Percentiles rank a stretch among this genome's conserved stretches.
phyloP scores from a whole-genome alignment of 2,113 vertebrate species.

The Puffinus mauretanicus region DNA sequence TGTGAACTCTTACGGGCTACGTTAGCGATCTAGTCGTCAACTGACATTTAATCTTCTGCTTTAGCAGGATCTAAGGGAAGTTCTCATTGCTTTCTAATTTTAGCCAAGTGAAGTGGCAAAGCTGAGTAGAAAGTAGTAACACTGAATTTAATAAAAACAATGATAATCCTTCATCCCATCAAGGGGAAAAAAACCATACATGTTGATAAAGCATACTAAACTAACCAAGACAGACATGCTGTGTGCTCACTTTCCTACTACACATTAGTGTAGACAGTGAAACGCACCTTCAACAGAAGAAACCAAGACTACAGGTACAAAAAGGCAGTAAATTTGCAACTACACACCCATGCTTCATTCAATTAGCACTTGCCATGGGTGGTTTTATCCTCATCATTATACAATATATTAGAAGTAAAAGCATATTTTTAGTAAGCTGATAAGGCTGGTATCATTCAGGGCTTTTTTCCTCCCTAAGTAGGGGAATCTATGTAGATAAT shows the following conservation, averaged over 20 bases:
- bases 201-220: not conserved
- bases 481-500: not conserved
- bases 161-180: not conserved
- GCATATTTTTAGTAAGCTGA: not conserved
- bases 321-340: not conserved
- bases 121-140: not conserved
- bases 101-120: not conserved
- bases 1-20: not conserved
- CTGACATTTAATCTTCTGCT: not conserved
- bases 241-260: not conserved
- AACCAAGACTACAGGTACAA: not conserved
- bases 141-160: not conserved
- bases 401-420: not conserved
- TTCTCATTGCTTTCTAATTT: not conserved
- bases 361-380: not conserved
- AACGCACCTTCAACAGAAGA: not conserved
- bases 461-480: not conserved
- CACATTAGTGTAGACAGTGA: not conserved
- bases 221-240: not conserved
- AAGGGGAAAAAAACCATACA: not conserved
- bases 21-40: not conserved
- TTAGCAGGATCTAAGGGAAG: not conserved
- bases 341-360: not conserved
- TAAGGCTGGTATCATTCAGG: not conserved
- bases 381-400: not conserved